Evolutionary conservation across 2,888 invertebrate species (phyloP).

Genomic region (Trimorus sp.): DNA sequence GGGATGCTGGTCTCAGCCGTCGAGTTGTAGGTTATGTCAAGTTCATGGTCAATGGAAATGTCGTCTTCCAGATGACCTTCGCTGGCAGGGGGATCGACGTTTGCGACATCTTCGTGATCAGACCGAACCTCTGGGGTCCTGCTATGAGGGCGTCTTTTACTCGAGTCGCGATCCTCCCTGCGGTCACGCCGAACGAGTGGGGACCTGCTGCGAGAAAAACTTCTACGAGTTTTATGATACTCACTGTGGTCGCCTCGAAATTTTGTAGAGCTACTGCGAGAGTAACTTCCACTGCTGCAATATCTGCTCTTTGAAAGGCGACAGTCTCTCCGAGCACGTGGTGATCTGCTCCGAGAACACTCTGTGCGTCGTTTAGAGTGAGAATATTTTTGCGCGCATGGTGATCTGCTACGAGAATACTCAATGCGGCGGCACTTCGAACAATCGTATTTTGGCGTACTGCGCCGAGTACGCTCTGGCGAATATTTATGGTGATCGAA

Average conservation of each 20-base stretch:
- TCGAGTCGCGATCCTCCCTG: neutral
- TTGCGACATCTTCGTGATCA: neutral
- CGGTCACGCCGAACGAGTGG: neutral
- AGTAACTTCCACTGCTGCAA: too few relatives aligned
- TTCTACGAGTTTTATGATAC: too few relatives aligned
- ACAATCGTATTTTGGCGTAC: neutral
- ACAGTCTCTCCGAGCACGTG: neutral
- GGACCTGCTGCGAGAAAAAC: too few relatives aligned
- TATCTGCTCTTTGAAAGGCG: too few relatives aligned
- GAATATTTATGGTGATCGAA: neutral
- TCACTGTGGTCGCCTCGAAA: too few relatives aligned
- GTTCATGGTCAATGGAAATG: neutral
- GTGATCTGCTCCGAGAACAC: neutral
- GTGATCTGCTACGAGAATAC: neutral
- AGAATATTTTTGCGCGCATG: neutral
- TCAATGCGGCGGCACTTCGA: neutral
- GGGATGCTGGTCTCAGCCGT: neutral
- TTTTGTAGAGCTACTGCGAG: too few relatives aligned
- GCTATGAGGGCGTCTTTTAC: neutral
- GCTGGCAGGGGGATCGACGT: neutral
- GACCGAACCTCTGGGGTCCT: neutral
- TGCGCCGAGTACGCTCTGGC: neutral
- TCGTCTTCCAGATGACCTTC: neutral
- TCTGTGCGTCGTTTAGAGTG: neutral
- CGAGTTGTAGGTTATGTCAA: too few relatives aligned